Conservation (phyloP, 2,888 invertebrate species). For the Adineta ricciae region DNA sequence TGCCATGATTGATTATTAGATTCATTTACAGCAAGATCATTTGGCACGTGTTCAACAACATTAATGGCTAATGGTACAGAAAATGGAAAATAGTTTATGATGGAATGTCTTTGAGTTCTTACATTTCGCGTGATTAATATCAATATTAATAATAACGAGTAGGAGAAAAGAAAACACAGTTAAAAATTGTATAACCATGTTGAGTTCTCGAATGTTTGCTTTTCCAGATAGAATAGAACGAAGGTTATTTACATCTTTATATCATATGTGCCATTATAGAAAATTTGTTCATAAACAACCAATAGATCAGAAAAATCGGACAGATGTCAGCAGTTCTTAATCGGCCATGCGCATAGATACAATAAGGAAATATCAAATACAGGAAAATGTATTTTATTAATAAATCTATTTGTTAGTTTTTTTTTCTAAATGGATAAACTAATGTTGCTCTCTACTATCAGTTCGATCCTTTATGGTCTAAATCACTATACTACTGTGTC, state of each 20-base stretch:
- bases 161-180: neutral
- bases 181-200: neutral
- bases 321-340: no score
- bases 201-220: neutral
- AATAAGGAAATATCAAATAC: no score
- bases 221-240: neutral
- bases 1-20: neutral
- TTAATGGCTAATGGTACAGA: neutral
- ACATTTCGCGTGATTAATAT: neutral
- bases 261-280: no score
- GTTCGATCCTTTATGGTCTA: no score
- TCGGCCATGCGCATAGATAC: no score
- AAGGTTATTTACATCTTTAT: neutral
- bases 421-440: neutral
- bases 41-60: neutral
- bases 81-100: neutral
- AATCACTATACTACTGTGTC: no score
- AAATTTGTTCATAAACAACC: no score
- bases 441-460: neutral
- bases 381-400: neutral
- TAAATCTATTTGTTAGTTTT: neutral
- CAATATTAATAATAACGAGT: neutral
- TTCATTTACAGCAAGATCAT: neutral
- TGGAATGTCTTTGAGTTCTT: no score
- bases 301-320: no score